These are phyloP conservation scores for Heliconius melpomene DNA, from an alignment of 1,140 invertebrate genomes.

Conservation along the genomic window DNA sequence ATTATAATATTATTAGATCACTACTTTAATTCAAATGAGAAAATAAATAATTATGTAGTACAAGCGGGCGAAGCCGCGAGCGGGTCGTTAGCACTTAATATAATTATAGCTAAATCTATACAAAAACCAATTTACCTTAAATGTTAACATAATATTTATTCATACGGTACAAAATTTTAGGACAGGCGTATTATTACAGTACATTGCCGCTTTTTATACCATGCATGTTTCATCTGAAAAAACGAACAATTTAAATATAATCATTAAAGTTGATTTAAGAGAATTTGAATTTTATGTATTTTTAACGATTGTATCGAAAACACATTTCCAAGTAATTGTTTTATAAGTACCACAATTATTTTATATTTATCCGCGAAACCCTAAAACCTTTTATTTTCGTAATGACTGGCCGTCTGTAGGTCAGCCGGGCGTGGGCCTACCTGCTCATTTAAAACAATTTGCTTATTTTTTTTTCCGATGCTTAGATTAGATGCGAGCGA, in stretches of 20 bases:
- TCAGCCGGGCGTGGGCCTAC: constrained; percentile 68
- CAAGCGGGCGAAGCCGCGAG: too few relatives aligned
- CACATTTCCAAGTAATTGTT: constrained; percentile 41
- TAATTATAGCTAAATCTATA: too few relatives aligned
- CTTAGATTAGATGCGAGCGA: constrained; percentile 60
- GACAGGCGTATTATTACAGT: background rate
- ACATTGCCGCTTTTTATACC: background rate
- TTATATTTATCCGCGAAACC: constrained; percentile 49
- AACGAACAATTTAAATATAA: constrained; percentile 2
- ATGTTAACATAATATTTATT: background rate
- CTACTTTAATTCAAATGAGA: too few relatives aligned
- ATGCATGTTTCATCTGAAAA: background rate
- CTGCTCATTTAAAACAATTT: constrained; percentile 79
- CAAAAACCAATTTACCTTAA: too few relatives aligned
- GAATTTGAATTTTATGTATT: constrained; percentile 37
- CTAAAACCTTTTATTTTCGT: constrained; percentile 58
- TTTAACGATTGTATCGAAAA: constrained; percentile 44
- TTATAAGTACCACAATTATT: constrained; percentile 49
- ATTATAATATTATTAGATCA: too few relatives aligned
- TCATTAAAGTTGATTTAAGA: constrained; percentile 18
- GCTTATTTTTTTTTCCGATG: constrained; percentile 58
- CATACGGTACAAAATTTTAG: background rate
- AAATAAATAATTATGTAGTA: too few relatives aligned
- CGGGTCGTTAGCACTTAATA: background rate
- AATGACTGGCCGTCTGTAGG: constrained; percentile 68